Evolutionary conservation across 2,888 invertebrate species (phyloP).

Genomic region (Griposia aprilina): DNA sequence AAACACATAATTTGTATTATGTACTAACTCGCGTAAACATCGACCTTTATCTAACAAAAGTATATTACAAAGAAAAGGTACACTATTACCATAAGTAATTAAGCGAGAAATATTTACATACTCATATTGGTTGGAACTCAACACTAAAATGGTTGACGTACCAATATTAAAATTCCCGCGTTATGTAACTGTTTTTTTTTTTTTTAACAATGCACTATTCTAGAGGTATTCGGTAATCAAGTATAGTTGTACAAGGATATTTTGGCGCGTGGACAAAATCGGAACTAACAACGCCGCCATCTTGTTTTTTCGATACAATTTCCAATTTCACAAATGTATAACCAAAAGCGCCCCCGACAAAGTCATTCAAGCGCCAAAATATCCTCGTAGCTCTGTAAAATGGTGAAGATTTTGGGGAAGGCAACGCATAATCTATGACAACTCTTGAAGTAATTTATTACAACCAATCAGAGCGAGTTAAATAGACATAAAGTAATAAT

Average conservation of each 20-base stretch:
- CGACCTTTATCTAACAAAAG: slow-evolving; percentile 25
- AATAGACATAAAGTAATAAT: slow-evolving; percentile 15
- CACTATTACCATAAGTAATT: slow-evolving; percentile 36
- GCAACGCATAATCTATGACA: neutral
- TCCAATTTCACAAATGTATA: too few species aligned
- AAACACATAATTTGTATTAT: slow-evolving; percentile 18
- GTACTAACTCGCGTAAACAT: slow-evolving; percentile 4
- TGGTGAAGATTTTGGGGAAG: neutral
- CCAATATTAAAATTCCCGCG: slow-evolving; percentile 13
- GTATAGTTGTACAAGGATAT: neutral
- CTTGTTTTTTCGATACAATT: neutral
- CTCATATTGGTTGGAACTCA: slow-evolving; percentile 16
- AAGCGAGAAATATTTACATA: slow-evolving; percentile 15
- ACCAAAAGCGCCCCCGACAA: too few species aligned
- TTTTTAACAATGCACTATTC: neutral
- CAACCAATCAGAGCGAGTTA: slow-evolving; percentile 29
- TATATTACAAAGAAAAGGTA: slow-evolving; percentile 35
- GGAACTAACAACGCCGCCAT: neutral
- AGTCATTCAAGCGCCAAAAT: neutral
- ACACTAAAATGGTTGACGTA: slow-evolving; percentile 11
- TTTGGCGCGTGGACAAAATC: neutral
- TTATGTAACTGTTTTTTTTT: neutral
- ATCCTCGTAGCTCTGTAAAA: neutral
- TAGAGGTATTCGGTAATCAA: neutral
- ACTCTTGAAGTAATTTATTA: slow-evolving; percentile 14